These are phyloP conservation scores for Tetramorium alpestre DNA, from an alignment of 1,140 invertebrate species.

Conservation along the genomic window DNA sequence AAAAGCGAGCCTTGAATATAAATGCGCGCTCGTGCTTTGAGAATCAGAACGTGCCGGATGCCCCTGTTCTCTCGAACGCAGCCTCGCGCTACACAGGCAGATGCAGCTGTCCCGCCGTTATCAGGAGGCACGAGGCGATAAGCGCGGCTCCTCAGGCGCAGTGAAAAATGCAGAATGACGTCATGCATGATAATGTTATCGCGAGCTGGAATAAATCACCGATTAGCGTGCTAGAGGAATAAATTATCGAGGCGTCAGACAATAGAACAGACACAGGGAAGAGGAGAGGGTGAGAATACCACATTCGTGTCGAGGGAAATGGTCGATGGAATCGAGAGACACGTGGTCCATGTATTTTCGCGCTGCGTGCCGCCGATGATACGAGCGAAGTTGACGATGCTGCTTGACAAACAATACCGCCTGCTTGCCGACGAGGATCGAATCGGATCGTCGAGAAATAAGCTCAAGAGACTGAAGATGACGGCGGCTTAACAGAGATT, in stretches of 20 bases:
- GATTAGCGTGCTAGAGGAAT: neutral
- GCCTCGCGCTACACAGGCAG: neutral
- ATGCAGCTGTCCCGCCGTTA: neutral
- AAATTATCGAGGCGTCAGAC: neutral
- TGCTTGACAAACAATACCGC: slow-evolving; percentile 50
- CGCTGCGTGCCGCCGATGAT: slow-evolving; percentile 15
- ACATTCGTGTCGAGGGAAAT: neutral
- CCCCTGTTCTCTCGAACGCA: neutral
- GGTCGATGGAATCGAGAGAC: neutral
- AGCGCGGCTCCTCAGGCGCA: neutral
- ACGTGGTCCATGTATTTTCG: neutral
- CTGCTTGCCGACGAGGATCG: slow-evolving; percentile 45
- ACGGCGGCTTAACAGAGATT: slow-evolving; percentile 39
- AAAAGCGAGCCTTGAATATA: slow-evolving; percentile 6
- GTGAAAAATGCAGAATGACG: neutral
- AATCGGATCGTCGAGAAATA: slow-evolving; percentile 62
- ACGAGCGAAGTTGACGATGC: slow-evolving; percentile 59
- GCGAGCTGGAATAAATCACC: neutral
- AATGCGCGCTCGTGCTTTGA: neutral
- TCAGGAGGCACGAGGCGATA: neutral
- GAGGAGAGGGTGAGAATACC: neutral
- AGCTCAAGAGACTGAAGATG: slow-evolving; percentile 73
- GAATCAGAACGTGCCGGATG: neutral
- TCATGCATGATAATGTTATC: neutral
- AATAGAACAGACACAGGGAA: neutral